A percentile compares a stretch with the other conserved stretches of the same genome.
Conservation (phyloP, 2,797 vertebrate species). For the Xenopus petersii region DNA sequence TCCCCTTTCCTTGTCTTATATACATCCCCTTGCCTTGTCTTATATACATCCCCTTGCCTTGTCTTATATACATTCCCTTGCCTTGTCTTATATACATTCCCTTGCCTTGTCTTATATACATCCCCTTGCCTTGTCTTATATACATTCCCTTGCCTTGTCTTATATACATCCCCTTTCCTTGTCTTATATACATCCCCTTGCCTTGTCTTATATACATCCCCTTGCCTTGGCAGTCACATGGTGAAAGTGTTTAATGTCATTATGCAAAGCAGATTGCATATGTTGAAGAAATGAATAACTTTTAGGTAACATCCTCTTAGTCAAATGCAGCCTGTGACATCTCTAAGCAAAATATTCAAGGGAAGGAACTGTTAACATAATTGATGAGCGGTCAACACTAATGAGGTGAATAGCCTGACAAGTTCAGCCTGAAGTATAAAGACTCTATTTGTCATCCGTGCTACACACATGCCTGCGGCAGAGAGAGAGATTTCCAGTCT, state of each 20-base stretch:
- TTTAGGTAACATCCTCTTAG: slow-evolving; percentile 17
- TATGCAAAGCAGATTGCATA: slow-evolving; percentile 32
- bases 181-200: not conserved
- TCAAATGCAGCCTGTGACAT: slow-evolving; percentile 14
- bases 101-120: too few relatives aligned
- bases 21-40: too few relatives aligned
- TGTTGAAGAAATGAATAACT: slow-evolving; percentile 24
- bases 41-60: too few relatives aligned
- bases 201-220: not conserved
- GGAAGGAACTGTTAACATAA: slow-evolving; percentile 32
- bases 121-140: too few relatives aligned
- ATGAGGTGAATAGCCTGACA: slow-evolving; percentile 24
- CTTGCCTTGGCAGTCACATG: not conserved
- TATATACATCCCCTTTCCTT: too few relatives aligned
- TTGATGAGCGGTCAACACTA: slow-evolving; percentile 37
- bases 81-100: too few relatives aligned
- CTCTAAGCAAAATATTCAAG: slow-evolving; percentile 2
- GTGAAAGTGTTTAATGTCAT: slow-evolving; percentile 13
- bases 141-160: too few relatives aligned
- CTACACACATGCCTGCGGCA: not conserved
- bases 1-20: too few relatives aligned
- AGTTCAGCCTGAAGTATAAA: slow-evolving; percentile 16
- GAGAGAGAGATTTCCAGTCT: not conserved
- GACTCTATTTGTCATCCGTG: slow-evolving; percentile 1
- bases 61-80: too few relatives aligned